These are phyloP conservation scores for Brachionus paranguensis DNA, from an alignment of 1,140 invertebrate genomes.

Conservation along the genomic window DNA sequence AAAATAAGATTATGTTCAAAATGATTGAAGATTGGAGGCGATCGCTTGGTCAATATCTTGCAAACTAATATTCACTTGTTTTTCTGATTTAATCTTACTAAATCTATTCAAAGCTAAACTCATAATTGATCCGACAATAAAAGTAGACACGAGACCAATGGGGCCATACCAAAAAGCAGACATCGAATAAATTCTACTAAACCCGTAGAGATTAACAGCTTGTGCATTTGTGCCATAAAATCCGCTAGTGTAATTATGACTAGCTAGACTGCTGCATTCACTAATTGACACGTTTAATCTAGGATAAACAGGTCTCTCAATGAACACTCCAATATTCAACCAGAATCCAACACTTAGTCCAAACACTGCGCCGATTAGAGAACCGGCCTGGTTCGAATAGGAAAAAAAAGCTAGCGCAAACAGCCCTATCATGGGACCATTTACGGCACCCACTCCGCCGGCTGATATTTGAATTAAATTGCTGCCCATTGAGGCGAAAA, in stretches of 20 bases:
- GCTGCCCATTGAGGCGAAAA: neutral
- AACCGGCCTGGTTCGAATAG: neutral
- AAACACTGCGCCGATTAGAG: neutral
- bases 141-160: neutral
- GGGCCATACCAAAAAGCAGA: neutral
- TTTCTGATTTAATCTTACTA: neutral
- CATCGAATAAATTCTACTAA: neutral
- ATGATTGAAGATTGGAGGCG: neutral
- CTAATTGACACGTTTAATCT: neutral
- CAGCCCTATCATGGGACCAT: neutral
- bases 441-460: neutral
- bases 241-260: neutral
- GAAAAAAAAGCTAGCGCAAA: neutral
- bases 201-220: neutral
- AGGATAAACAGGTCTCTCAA: neutral
- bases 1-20: neutral
- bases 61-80: neutral
- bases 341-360: neutral
- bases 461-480: neutral
- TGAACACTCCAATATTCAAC: neutral
- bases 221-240: neutral
- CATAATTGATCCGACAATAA: neutral
- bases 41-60: neutral
- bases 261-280: neutral
- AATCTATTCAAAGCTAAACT: neutral